A percentile compares a stretch with the other conserved stretches of the same genome.
Conservation (phyloP, 2,888 invertebrate species). For the Microdon myrmicae region DNA sequence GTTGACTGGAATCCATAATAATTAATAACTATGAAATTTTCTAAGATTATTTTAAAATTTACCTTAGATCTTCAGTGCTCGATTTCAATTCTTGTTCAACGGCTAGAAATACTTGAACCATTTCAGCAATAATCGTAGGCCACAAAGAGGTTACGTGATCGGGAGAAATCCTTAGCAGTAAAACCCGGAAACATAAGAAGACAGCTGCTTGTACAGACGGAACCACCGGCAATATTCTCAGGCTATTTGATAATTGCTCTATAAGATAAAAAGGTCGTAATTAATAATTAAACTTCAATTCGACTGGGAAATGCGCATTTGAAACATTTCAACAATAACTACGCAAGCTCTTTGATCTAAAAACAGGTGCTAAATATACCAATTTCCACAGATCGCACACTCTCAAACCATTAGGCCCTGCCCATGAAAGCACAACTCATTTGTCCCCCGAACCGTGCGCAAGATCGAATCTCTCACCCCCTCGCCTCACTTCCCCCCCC, state of each 20-base stretch:
- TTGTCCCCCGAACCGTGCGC: no score
- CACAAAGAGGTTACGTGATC: slow-evolving; percentile 87
- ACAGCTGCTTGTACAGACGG: slow-evolving; percentile 86
- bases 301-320: neutral
- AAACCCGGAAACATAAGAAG: slow-evolving; percentile 87
- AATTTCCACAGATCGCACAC: no score
- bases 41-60: slow-evolving; percentile 51
- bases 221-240: slow-evolving; percentile 77
- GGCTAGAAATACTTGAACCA: slow-evolving; percentile 87
- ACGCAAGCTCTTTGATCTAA: no score
- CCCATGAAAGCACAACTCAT: no score
- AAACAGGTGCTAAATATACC: no score
- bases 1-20: slow-evolving; percentile 69
- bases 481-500: no score
- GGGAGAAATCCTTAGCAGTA: slow-evolving; percentile 84
- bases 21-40: neutral
- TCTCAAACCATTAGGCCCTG: no score
- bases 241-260: slow-evolving; percentile 87
- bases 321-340: no score
- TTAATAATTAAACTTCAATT: neutral
- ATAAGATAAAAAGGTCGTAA: slow-evolving; percentile 22
- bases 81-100: slow-evolving; percentile 85
- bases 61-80: slow-evolving; percentile 82
- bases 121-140: slow-evolving; percentile 91
- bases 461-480: no score